Conservation (phyloP, 2,113 vertebrate genomes). For the Capricornis sumatraensis region DNA sequence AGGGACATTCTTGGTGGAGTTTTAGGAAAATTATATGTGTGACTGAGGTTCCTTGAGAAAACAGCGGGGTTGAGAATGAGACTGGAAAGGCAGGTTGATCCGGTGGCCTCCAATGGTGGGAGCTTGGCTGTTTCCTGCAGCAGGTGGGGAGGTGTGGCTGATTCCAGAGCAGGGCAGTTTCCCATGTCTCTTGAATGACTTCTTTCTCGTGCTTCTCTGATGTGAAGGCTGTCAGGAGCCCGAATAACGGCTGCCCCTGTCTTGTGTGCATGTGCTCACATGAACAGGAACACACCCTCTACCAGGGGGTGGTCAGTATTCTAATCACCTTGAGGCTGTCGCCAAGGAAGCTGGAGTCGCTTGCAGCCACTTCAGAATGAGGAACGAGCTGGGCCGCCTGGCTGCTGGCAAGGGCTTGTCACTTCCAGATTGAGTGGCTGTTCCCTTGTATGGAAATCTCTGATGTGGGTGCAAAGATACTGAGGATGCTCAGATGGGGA, state of each 20-base stretch:
- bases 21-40: not conserved
- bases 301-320: conserved; percentile 67
- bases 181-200: not conserved
- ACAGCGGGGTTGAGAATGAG: not conserved
- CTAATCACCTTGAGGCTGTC: conserved; percentile 72
- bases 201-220: not conserved
- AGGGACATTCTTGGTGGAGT: not conserved
- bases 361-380: conserved; percentile 80
- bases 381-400: conserved; percentile 72
- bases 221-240: not conserved
- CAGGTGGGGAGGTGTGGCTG: not conserved
- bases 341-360: conserved; percentile 70
- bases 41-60: not conserved
- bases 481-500: not conserved
- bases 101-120: not conserved
- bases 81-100: not conserved
- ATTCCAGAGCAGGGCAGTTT: not conserved
- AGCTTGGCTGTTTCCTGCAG: not conserved
- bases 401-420: conserved; percentile 58
- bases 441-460: conserved; percentile 48
- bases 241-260: conserved; percentile 25
- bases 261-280: accelerated
- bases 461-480: not conserved
- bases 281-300: accelerated
- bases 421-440: conserved; percentile 33